These are phyloP conservation scores for Polyommatus iphigenia DNA, from an alignment of 2,888 invertebrate genomes.

Conservation along the genomic window DNA sequence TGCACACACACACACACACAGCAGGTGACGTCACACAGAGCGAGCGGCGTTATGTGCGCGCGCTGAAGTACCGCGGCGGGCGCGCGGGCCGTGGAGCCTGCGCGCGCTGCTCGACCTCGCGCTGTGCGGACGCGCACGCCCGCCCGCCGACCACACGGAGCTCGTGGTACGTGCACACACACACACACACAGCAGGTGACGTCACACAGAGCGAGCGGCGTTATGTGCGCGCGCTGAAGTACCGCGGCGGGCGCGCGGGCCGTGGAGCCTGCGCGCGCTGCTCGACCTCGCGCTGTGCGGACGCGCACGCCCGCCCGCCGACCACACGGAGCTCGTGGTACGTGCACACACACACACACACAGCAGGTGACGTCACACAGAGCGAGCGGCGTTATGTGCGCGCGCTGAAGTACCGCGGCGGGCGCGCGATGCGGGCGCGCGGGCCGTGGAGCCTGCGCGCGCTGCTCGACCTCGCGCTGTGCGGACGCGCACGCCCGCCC, in stretches of 20 bases:
- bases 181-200: slow-evolving; percentile 42
- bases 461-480: slow-evolving; percentile 64
- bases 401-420: slow-evolving; percentile 75
- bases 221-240: slow-evolving; percentile 58
- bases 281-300: slow-evolving; percentile 68
- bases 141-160: slow-evolving; percentile 64
- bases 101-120: slow-evolving; percentile 60
- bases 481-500: slow-evolving; percentile 56
- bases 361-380: slow-evolving; percentile 75
- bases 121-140: slow-evolving; percentile 60
- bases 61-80: slow-evolving; percentile 75
- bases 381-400: slow-evolving; percentile 75
- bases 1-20: slow-evolving; percentile 30
- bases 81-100: slow-evolving; percentile 49
- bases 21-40: slow-evolving; percentile 42
- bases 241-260: slow-evolving; percentile 66
- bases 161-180: slow-evolving; percentile 56
- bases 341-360: slow-evolving; percentile 41
- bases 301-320: slow-evolving; percentile 53
- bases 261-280: slow-evolving; percentile 50
- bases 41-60: slow-evolving; percentile 34
- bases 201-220: too few relatives aligned
- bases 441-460: slow-evolving; percentile 48
- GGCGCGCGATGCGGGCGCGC: slow-evolving; percentile 58
- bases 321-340: slow-evolving; percentile 67